Conservation (phyloP, 1,140 invertebrate species). For the Drosophila melanogaster region DNA sequence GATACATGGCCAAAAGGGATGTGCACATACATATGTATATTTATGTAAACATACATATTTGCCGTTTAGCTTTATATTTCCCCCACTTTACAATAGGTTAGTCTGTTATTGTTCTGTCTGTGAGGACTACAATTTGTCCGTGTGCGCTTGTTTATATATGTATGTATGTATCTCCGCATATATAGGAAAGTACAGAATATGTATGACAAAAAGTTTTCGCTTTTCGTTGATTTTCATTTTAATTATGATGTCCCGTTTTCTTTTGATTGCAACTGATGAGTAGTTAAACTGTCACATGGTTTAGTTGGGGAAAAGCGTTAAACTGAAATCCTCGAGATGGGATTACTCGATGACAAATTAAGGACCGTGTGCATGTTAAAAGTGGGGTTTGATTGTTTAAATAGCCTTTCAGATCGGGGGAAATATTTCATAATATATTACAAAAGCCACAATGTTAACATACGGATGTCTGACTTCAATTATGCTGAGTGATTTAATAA, state of each 20-base stretch:
- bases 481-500: too few species aligned
- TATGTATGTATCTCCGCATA: slow-evolving; percentile 1
- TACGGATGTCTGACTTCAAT: too few species aligned
- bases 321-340: neutral
- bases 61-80: slow-evolving; percentile 50
- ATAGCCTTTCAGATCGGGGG: too few species aligned
- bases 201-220: slow-evolving; percentile 71
- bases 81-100: slow-evolving; percentile 80
- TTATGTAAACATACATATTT: slow-evolving; percentile 32
- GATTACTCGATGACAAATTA: slow-evolving; percentile 5
- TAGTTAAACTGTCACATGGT: slow-evolving; percentile 3
- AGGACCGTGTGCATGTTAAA: neutral
- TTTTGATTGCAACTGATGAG: slow-evolving; percentile 27
- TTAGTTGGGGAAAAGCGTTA: neutral
- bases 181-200: slow-evolving; percentile 16
- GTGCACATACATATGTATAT: slow-evolving; percentile 15
- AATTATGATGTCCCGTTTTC: slow-evolving; percentile 57
- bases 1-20: slow-evolving; percentile 17
- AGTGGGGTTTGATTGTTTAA: too few species aligned
- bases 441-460: too few species aligned
- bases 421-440: too few species aligned
- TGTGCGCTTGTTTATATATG: slow-evolving; percentile 6
- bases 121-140: slow-evolving; percentile 18
- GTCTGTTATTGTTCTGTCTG: slow-evolving; percentile 77
- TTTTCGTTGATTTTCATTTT: slow-evolving; percentile 81